A percentile compares a stretch with the other conserved stretches of the same genome.
Evolutionary conservation across 2,113 vertebrate species (phyloP).

Genomic region (Leucosticte australis): DNA sequence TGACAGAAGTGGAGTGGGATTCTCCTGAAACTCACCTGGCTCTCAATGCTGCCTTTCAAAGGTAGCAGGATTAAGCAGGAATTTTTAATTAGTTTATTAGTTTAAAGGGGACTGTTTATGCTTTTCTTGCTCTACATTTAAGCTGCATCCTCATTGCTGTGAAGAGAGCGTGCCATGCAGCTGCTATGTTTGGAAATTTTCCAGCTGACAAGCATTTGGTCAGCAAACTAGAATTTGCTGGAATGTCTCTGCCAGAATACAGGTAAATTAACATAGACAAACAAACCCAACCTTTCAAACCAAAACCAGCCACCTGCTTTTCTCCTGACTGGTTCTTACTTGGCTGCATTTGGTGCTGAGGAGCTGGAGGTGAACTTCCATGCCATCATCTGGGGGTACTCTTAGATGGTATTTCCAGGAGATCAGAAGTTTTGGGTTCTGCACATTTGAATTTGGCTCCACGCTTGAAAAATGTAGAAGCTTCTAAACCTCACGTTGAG

Average conservation of each 20-base stretch:
- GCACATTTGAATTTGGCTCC: neutral
- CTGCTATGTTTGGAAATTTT: slow-evolving; percentile 48
- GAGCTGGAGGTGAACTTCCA: neutral
- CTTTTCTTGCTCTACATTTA: neutral
- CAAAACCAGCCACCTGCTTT: neutral
- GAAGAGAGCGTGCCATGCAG: slow-evolving; percentile 27
- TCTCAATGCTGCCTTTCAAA: neutral
- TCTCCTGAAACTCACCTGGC: neutral
- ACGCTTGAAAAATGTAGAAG: neutral
- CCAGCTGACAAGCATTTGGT: slow-evolving; percentile 37
- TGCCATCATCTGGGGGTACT: neutral
- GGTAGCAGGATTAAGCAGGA: neutral
- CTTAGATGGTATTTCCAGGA: neutral
- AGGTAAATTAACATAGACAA: slow-evolving; percentile 37
- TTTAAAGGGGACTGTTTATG: neutral
- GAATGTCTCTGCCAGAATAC: slow-evolving; percentile 29
- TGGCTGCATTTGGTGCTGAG: neutral
- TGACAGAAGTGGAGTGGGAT: neutral
- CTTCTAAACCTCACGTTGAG: neutral
- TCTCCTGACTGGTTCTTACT: neutral
- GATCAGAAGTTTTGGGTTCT: neutral
- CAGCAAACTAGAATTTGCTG: slow-evolving; percentile 55
- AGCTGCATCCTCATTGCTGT: neutral
- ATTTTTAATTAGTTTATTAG: neutral
- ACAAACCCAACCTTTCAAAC: neutral